phyloP scores from a whole-genome alignment of 2,888 invertebrate genomes.

The Trichopoda pennipes region DNA sequence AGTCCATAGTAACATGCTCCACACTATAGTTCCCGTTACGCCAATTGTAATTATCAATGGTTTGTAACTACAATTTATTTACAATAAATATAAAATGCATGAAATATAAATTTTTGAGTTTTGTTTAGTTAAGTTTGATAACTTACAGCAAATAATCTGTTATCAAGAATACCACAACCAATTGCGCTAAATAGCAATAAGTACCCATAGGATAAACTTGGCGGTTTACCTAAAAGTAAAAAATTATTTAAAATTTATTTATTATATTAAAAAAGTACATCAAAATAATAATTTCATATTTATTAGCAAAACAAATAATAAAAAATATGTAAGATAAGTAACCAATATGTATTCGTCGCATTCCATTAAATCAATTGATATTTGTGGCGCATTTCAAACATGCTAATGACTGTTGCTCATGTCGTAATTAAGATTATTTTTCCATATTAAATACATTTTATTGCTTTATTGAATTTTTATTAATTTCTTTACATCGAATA shows the following conservation, averaged over 20 bases:
- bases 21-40: constrained; percentile 87
- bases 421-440: too few species aligned
- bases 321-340: too few species aligned
- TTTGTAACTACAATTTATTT: constrained; percentile 86
- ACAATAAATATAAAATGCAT: constrained; percentile 4
- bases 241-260: too few species aligned
- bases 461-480: too few species aligned
- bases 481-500: too few species aligned
- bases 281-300: background rate
- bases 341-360: too few species aligned
- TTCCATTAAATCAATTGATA: too few species aligned
- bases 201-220: constrained; percentile 93
- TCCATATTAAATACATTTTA: too few species aligned
- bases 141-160: constrained; percentile 86
- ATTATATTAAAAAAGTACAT: background rate
- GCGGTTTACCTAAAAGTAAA: constrained; percentile 84
- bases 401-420: too few species aligned
- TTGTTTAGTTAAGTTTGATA: constrained; percentile 18
- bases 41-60: constrained; percentile 91
- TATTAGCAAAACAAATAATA: too few species aligned
- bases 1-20: constrained; percentile 89
- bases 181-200: constrained; percentile 89
- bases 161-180: constrained; percentile 89
- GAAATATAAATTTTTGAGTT: background rate
- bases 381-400: too few species aligned